phyloP scores from a whole-genome alignment of 2,113 vertebrate genomes.

The Corythornis madagascariensis region DNA sequence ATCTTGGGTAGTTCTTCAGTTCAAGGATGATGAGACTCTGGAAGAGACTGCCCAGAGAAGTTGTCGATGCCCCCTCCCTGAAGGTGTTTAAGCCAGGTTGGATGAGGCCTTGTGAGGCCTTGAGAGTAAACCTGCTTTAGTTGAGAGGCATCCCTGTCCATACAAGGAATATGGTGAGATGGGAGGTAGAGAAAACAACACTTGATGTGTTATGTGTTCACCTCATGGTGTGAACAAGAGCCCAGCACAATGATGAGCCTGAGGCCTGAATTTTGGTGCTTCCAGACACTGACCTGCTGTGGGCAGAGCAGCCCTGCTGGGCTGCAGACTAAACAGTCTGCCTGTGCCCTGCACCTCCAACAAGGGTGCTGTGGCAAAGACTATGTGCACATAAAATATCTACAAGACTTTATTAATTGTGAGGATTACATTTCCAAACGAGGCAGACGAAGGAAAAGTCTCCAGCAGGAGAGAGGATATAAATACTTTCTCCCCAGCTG shows the following conservation, averaged over 20 bases:
- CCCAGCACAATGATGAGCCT: fast-evolving
- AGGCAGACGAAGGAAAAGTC: neutral
- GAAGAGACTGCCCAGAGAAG: no score
- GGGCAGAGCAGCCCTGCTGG: neutral
- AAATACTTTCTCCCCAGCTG: neutral
- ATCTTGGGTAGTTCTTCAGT: no score
- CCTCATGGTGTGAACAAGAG: neutral
- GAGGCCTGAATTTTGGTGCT: neutral
- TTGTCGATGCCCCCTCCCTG: no score
- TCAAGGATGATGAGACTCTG: no score
- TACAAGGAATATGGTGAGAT: fast-evolving
- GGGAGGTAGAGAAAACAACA: neutral
- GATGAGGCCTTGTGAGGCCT: no score
- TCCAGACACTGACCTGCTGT: fast-evolving
- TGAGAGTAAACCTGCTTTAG: no score
- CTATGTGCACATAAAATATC: neutral
- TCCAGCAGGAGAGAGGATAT: neutral
- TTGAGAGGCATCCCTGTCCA: no score
- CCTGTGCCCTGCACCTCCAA: neutral
- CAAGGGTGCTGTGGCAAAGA: fast-evolving
- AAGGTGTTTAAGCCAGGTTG: no score
- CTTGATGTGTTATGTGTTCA: fast-evolving
- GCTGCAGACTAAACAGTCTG: neutral
- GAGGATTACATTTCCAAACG: neutral
- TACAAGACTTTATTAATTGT: neutral